phyloP scores from a whole-genome alignment of 2,888 invertebrate genomes.

The Tuta absoluta region DNA sequence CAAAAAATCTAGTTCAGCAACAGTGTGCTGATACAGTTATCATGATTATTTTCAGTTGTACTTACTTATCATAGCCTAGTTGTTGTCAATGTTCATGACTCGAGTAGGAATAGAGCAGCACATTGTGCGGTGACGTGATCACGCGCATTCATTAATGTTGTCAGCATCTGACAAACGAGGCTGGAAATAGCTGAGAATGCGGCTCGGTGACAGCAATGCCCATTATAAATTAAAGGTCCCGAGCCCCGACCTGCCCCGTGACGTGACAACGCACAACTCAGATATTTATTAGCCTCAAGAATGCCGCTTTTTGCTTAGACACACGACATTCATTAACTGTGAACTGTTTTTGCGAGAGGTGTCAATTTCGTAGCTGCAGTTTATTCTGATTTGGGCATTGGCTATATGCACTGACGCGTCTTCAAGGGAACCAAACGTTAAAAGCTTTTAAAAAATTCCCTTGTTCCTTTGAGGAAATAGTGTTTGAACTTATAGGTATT shows the following conservation, averaged over 20 bases:
- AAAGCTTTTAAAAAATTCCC: no score
- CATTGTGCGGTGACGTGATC: background rate
- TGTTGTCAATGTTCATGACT: background rate
- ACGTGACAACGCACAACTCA: conserved; percentile 50
- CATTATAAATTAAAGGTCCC: conserved; percentile 72
- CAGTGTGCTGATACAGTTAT: no score
- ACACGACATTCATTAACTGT: conserved; percentile 69
- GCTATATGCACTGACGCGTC: background rate
- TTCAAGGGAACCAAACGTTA: background rate
- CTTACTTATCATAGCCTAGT: no score
- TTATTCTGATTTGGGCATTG: background rate
- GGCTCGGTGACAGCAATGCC: conserved; percentile 61
- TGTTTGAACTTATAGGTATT: no score
- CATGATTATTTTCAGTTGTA: no score
- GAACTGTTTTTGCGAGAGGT: conserved; percentile 41
- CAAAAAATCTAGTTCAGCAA: no score
- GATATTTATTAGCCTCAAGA: conserved; percentile 65
- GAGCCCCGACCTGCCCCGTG: conserved; percentile 38
- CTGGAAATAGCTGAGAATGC: conserved; percentile 35
- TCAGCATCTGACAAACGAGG: conserved; percentile 13
- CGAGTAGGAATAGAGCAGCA: background rate
- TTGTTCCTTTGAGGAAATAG: background rate
- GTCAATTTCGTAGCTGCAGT: conserved; percentile 31
- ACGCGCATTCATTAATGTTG: conserved; percentile 9
- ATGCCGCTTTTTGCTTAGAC: conserved; percentile 68